phyloP scores from a whole-genome alignment of 2,888 invertebrate genomes.

The Nasonovia ribisnigri region DNA sequence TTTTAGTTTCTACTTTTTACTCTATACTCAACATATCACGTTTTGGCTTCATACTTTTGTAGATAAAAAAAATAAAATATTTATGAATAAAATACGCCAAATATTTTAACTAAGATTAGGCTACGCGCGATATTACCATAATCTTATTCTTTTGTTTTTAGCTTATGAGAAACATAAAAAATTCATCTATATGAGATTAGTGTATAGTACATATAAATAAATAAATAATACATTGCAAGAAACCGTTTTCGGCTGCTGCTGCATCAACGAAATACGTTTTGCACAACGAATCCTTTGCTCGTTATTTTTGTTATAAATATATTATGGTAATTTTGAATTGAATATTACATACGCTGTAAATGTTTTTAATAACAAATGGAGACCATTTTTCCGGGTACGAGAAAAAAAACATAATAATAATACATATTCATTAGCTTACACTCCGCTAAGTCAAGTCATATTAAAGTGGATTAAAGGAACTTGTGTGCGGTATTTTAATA shows the following conservation, averaged over 20 bases:
- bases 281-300: not conserved
- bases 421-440: not conserved
- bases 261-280: not conserved
- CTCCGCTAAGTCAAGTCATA: not conserved
- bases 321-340: not conserved
- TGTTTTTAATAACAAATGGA: conserved; percentile 16
- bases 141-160: not conserved
- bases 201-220: not conserved
- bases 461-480: not conserved
- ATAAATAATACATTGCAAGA: conserved; percentile 29
- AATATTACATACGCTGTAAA: not conserved
- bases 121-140: conserved; percentile 12
- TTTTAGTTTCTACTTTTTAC: not conserved
- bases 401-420: not conserved
- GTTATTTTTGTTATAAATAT: conserved; percentile 21
- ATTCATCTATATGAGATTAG: not conserved
- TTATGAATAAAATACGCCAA: not conserved
- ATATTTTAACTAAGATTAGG: conserved; percentile 17
- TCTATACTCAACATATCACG: not conserved
- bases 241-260: not conserved
- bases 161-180: not conserved
- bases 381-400: not conserved
- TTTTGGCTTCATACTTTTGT: not conserved
- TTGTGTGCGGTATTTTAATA: not conserved
- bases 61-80: not conserved